Evolutionary conservation across 2,888 invertebrate genomes (phyloP), one percentile per base, ranked within the genome.

Genomic region (Desoria tigrina): DNA sequence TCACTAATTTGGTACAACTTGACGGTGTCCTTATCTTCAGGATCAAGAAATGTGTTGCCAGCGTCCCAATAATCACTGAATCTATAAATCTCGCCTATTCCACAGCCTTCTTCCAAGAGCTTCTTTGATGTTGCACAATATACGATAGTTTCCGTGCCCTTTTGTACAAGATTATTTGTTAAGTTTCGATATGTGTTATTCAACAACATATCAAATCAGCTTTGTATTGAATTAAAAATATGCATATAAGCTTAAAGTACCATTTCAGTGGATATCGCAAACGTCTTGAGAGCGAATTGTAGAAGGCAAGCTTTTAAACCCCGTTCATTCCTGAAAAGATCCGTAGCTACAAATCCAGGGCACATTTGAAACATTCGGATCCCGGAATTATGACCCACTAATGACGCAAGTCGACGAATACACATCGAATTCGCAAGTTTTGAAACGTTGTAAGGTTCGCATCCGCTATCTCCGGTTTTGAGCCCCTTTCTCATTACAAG

Each of bases 1-100:
- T 78, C 78, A 74, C 81, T 81, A n/a, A 79, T 65, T 50, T 78
- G 77, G 81, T 81, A 82, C 49, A 82, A 71, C 62, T 79, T 77
- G 55, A 77, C 75, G n/a, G 80, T 79, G 16, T 76, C 21, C 7
- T 54, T 59, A 1, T 57, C 72, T 23, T 77, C 78, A 53, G 77
- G 75, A 69, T 80, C 78, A 27, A 76, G 56, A 37, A 79, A 76
- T 32, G 63, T 66, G 21, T 66, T 66, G 16, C 77, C 78, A 2
- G 69, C 73, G 65, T 78, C 78, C 78, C 63, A 78, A 42, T 77
- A 73, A 42, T 72, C 71, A 64, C 79, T 80, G 71, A 81, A 79
- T 32, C 79, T 78, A 75, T 83, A 84, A 69, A 82, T 80, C 42
- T 76, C 72, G 14, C 83, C 84, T 26, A 79, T 79, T 7, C 67